Evolutionary conservation across 2,888 invertebrate species (phyloP).

Genomic region (Platycheirus albimanus): DNA sequence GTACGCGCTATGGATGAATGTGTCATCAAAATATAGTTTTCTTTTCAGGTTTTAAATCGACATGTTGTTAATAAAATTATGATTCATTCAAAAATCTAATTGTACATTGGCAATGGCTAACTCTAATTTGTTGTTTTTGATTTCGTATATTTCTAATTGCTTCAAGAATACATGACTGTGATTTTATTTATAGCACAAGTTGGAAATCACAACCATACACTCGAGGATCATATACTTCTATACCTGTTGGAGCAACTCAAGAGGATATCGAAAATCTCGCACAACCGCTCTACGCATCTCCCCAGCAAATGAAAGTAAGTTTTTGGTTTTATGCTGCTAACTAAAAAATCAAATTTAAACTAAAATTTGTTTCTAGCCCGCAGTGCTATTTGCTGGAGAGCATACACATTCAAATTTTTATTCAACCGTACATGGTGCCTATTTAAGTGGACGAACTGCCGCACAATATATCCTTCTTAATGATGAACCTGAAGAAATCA

Average conservation of each 20-base stretch:
- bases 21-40: no score
- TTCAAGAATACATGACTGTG: neutral
- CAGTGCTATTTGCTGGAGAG: conserved; percentile 95
- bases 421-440: conserved; percentile 97
- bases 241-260: conserved; percentile 94
- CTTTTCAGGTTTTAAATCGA: no score
- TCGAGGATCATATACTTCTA: conserved; percentile 94
- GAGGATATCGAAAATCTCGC: conserved; percentile 94
- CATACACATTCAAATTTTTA: conserved; percentile 97
- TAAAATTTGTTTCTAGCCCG: conserved; percentile 86
- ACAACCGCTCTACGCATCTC: conserved; percentile 90
- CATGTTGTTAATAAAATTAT: no score
- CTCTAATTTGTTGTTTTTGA: no score
- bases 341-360: neutral
- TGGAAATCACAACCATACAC: conserved; percentile 94
- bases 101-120: neutral
- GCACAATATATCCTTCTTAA: conserved; percentile 88
- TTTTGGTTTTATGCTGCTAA: neutral
- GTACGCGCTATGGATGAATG: no score
- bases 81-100: no score
- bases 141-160: no score
- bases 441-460: conserved; percentile 92
- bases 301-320: conserved; percentile 87
- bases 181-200: conserved; percentile 88
- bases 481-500: conserved; percentile 86